Conservation (phyloP, 2,797 vertebrate species). For the Nyctalus aviator region DNA sequence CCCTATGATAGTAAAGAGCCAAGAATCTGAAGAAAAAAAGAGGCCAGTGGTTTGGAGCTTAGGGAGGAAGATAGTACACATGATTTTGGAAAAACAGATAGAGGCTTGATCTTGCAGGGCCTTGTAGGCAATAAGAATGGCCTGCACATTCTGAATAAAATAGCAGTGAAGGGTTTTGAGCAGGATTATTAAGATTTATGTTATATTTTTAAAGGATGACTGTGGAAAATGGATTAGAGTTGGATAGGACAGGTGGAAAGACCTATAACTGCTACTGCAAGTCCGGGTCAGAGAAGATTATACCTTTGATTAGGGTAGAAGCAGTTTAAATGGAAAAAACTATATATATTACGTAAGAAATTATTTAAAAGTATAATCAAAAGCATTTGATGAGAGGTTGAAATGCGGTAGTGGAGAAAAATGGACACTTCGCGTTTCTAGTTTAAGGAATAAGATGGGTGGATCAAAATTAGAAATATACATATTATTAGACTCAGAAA, state of each 20-base stretch:
- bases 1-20: not conserved
- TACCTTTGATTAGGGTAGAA: not conserved
- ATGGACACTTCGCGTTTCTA: not conserved
- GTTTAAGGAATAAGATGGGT: not conserved
- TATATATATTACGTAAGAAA: not conserved
- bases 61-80: conserved; percentile 13
- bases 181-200: not conserved
- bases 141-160: conserved; percentile 8
- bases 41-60: not conserved
- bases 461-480: conserved; percentile 35
- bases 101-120: not conserved
- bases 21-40: not conserved
- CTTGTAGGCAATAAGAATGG: not conserved
- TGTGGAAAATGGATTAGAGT: not conserved
- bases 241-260: not conserved
- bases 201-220: not conserved
- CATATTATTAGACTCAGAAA: not conserved
- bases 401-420: conserved; percentile 17
- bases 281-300: not conserved
- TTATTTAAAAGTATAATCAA: conserved; percentile 45
- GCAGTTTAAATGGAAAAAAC: not conserved
- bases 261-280: not conserved
- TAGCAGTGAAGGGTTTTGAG: not conserved
- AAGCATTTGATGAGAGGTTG: not conserved
- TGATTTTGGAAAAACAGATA: not conserved